These are phyloP conservation scores for Capra hircus DNA, from an alignment of 2,113 vertebrate species.

Conservation along the genomic window DNA sequence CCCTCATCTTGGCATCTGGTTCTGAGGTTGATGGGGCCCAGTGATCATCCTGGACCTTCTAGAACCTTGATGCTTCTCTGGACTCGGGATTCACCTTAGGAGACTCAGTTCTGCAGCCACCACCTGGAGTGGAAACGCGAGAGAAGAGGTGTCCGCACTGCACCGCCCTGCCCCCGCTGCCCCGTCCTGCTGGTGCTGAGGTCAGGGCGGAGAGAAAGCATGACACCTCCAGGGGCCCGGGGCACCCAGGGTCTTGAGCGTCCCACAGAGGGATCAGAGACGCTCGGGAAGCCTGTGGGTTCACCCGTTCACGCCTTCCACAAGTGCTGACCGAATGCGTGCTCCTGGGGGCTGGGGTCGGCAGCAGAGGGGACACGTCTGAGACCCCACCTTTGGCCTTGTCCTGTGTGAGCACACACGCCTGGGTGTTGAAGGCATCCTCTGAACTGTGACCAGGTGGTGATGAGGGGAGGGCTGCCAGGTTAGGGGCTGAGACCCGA, in stretches of 20 bases:
- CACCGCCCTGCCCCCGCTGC: accelerated
- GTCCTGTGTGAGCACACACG: accelerated
- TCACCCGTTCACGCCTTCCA: accelerated
- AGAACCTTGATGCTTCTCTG: neutral
- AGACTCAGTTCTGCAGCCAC: neutral
- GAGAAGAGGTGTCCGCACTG: neutral
- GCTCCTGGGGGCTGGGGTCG: neutral
- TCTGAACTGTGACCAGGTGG: accelerated
- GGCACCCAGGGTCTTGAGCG: accelerated
- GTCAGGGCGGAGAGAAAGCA: neutral
- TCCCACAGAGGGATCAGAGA: accelerated
- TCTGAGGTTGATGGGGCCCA: accelerated
- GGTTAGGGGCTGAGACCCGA: accelerated
- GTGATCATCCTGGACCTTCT: neutral
- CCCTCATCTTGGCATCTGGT: neutral
- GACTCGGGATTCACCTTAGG: accelerated
- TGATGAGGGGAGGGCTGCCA: accelerated
- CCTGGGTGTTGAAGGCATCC: neutral
- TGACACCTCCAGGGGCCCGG: accelerated
- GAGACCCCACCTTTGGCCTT: neutral
- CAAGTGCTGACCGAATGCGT: accelerated
- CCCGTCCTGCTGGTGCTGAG: neutral
- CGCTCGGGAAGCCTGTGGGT: accelerated
- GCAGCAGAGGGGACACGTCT: neutral
- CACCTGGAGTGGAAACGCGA: neutral